Evolutionary conservation across 1,140 invertebrate genomes (phyloP), one percentile per base, ranked within the genome.

Genomic region (Magallana angulata): DNA sequence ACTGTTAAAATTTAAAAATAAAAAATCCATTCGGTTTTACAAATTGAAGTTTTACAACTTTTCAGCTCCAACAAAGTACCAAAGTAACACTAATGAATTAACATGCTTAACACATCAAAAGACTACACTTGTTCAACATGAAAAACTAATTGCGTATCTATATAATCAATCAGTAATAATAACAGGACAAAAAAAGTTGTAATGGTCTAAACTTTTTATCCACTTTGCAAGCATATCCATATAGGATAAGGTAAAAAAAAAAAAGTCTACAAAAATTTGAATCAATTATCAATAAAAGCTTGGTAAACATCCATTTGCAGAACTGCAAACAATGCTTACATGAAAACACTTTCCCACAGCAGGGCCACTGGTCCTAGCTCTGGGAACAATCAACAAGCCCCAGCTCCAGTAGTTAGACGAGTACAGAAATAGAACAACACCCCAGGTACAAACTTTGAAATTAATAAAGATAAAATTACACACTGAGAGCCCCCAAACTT

Each of bases 221-320:
- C 60, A 62, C 14, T 62, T 62, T 60, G 5, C n/a, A 62, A 12
- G n/a, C 14, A 16, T 62, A 62, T 11, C 60, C 14, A 62, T n/a
- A 62, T 62, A 2, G 36, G 36, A 48, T 48, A 48, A 48, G 36
- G 36, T 2, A 0, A 48, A 48, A n/a, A 48, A 48, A n/a, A 62
- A 62, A 62, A 62, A 16, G 14, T 48, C 36, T 48, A 48, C n/a
- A 0, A 62, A 60, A 62, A 16, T 62, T 62, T 11, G n/a, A 62
- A 62, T 62, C 60, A 62, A 62, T 62, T 62, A 16, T 62, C 60
- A 62, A 62, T 62, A 62, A 62, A 62, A 62, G 60, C 60, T 62
- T 62, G 60, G 60, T 62, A 62, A 62, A 62, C 60, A 62, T 62
- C 60, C 60, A 62, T 11, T 62, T 62, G 8, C 9, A 14, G 60